These are phyloP conservation scores for Daubentonia madagascariensis DNA, from an alignment of 2,113 vertebrate genomes.

Conservation along the genomic window DNA sequence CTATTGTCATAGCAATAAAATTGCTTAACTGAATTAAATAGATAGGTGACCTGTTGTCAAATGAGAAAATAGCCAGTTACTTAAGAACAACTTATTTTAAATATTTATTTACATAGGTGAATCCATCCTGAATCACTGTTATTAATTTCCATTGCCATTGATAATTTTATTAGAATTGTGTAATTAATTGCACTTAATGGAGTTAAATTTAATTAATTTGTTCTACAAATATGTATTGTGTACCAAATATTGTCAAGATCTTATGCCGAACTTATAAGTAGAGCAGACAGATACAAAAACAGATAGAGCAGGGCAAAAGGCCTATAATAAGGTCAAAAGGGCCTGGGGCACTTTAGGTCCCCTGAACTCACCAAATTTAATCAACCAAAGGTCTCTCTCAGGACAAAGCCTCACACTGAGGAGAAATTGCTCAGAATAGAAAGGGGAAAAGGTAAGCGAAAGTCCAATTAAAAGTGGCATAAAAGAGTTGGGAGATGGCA, in stretches of 20 bases:
- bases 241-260: too few species aligned
- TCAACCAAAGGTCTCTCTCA: neutral
- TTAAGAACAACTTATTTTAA: neutral
- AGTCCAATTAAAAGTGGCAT: neutral
- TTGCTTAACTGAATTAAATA: neutral
- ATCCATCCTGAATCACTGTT: neutral
- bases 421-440: neutral
- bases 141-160: neutral
- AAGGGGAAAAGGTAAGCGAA: neutral
- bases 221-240: neutral
- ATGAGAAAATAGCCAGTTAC: neutral
- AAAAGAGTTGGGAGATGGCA: neutral
- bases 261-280: neutral
- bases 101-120: neutral
- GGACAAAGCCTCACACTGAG: neutral
- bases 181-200: neutral
- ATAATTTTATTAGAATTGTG: neutral
- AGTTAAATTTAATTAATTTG: neutral
- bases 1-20: neutral
- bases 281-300: too few species aligned
- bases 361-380: neutral
- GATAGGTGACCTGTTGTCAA: neutral
- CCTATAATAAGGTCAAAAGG: neutral
- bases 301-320: fast-evolving
- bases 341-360: neutral